phyloP scores from a whole-genome alignment of 2,797 vertebrate genomes.

The Scarus forsteni region DNA sequence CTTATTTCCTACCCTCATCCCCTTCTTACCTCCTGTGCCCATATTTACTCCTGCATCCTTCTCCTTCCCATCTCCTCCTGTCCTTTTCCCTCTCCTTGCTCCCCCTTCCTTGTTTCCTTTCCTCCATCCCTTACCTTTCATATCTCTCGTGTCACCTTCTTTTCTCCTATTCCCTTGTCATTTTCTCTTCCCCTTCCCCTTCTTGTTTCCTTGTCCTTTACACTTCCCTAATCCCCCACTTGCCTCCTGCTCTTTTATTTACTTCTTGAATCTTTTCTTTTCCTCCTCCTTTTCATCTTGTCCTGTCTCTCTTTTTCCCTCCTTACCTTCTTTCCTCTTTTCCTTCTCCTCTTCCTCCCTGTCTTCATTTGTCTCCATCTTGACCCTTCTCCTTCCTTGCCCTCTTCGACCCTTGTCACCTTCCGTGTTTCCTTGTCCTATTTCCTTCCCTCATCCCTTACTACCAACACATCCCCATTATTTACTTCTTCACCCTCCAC shows the following conservation, averaged over 20 bases:
- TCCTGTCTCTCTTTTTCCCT: neutral
- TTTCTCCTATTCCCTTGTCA: too few relatives aligned
- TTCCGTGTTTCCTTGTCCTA: neutral
- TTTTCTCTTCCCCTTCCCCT: too few relatives aligned
- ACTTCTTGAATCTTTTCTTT: neutral
- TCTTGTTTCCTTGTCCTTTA: too few relatives aligned
- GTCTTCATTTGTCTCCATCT: too few relatives aligned
- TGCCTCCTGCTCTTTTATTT: neutral
- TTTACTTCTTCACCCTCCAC: too few relatives aligned
- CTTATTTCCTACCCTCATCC: neutral
- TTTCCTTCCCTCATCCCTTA: neutral
- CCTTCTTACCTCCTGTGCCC: neutral
- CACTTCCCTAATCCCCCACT: neutral
- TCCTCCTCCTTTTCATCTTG: neutral
- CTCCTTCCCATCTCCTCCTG: neutral
- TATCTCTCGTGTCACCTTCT: too few relatives aligned
- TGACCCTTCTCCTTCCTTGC: neutral
- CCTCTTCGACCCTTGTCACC: neutral
- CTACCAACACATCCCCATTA: too few relatives aligned
- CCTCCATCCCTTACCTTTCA: too few relatives aligned
- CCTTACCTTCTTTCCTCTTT: neutral
- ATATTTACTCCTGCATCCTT: too few relatives aligned
- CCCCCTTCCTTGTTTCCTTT: too few relatives aligned
- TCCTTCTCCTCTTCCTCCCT: neutral
- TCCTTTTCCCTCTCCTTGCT: neutral